phyloP scores from a whole-genome alignment of 2,888 invertebrate species.

The Drosophila antonietae region DNA sequence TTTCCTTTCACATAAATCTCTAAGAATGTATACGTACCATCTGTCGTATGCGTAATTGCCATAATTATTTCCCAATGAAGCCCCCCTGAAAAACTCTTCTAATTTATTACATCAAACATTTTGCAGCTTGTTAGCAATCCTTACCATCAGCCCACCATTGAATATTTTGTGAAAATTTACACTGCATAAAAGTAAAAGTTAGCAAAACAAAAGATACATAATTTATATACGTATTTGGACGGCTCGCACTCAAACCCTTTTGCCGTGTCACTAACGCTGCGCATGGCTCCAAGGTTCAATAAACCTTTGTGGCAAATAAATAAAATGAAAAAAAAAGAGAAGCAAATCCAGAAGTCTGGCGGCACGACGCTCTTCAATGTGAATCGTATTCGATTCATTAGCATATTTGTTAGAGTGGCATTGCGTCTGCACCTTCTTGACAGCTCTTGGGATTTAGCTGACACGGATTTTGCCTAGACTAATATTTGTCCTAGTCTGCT shows the following conservation, averaged over 20 bases:
- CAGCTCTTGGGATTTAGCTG: slow-evolving; percentile 33
- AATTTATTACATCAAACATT: background rate
- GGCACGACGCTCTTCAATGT: background rate
- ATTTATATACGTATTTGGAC: slow-evolving; percentile 1
- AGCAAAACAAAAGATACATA: slow-evolving; percentile 1
- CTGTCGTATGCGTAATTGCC: background rate
- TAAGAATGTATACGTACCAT: background rate
- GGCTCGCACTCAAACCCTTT: background rate
- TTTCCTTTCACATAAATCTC: background rate
- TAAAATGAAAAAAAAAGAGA: background rate
- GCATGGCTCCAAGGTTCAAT: slow-evolving; percentile 43
- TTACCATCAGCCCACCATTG: background rate
- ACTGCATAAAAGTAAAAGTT: slow-evolving; percentile 11
- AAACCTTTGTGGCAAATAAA: slow-evolving; percentile 38
- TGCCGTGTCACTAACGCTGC: background rate
- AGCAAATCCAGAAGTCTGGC: slow-evolving; percentile 1
- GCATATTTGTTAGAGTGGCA: slow-evolving; percentile 31
- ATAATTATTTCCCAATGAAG: background rate
- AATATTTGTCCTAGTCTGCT: slow-evolving; percentile 48
- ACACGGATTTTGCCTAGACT: slow-evolving; percentile 29
- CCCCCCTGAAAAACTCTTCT: background rate
- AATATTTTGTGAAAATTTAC: background rate
- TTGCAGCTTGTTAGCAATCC: background rate
- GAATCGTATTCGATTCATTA: slow-evolving; percentile 30
- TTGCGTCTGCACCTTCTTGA: background rate